These are phyloP conservation scores for Prosapia bicincta DNA, from an alignment of 2,888 invertebrate genomes.

Conservation along the genomic window DNA sequence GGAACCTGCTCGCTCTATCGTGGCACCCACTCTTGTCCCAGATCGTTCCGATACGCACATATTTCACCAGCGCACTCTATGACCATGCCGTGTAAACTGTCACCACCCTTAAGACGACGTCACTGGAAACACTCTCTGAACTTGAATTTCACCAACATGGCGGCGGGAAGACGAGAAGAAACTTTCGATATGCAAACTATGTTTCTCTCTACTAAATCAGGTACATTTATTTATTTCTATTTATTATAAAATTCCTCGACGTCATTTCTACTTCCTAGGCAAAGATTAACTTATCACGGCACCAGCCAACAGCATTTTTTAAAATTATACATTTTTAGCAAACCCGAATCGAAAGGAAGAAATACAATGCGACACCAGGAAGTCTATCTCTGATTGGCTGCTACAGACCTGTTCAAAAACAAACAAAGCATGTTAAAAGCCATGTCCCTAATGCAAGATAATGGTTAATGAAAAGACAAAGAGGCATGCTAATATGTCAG, in stretches of 20 bases:
- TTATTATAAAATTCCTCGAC: too few species aligned
- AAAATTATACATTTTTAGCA: too few species aligned
- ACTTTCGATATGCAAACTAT: too few species aligned
- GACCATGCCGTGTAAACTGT: neutral
- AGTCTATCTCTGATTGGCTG: neutral
- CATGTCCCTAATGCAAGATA: neutral
- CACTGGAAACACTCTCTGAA: neutral
- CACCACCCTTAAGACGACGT: neutral
- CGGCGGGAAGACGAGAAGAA: too few species aligned
- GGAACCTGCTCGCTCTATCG: constrained; percentile 20
- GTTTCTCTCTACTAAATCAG: too few species aligned
- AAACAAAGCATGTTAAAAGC: neutral
- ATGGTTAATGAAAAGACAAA: too few species aligned
- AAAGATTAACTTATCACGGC: too few species aligned
- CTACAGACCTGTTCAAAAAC: neutral
- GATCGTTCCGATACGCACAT: constrained; percentile 28
- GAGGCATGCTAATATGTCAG: too few species aligned
- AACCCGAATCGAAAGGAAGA: neutral
- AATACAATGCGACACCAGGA: neutral
- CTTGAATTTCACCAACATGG: neutral
- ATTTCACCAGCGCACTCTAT: constrained; percentile 42
- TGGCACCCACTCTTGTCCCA: constrained; percentile 25
- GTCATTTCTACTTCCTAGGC: too few species aligned
- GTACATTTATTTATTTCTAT: too few species aligned
- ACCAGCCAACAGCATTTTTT: too few species aligned